Conservation (phyloP, 2,797 vertebrate species). For the Pantherophis vulpinus region DNA sequence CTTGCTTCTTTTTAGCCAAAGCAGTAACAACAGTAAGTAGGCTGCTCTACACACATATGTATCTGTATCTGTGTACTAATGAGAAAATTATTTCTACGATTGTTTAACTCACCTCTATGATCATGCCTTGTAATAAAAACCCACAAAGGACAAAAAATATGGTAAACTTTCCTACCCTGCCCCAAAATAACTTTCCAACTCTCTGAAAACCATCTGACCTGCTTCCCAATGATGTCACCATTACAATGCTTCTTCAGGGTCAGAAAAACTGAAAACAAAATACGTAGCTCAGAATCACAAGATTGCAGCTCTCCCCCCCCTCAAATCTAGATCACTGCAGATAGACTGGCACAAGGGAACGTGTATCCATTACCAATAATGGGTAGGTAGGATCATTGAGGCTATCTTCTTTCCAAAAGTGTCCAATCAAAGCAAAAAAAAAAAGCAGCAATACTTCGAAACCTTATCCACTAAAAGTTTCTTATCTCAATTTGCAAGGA, state of each 20-base stretch:
- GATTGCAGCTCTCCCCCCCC: not conserved
- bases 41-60: not conserved
- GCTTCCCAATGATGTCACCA: not conserved
- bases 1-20: constrained; percentile 14
- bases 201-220: not conserved
- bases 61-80: not conserved
- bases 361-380: not conserved
- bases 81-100: not conserved
- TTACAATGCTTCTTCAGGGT: not conserved
- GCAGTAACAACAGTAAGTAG: not conserved
- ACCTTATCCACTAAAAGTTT: not conserved
- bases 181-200: not conserved
- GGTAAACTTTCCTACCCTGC: not conserved
- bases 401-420: not conserved
- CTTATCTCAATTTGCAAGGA: constrained; percentile 21
- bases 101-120: not conserved
- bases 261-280: not conserved
- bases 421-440: not conserved
- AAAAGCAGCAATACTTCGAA: not conserved
- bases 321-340: not conserved
- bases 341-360: constrained; percentile 1
- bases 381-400: not conserved
- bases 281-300: not conserved
- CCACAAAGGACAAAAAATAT: not conserved
- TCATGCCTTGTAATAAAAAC: not conserved